Conservation (phyloP, 2,888 invertebrate genomes). For the Cheilosia urbana region DNA sequence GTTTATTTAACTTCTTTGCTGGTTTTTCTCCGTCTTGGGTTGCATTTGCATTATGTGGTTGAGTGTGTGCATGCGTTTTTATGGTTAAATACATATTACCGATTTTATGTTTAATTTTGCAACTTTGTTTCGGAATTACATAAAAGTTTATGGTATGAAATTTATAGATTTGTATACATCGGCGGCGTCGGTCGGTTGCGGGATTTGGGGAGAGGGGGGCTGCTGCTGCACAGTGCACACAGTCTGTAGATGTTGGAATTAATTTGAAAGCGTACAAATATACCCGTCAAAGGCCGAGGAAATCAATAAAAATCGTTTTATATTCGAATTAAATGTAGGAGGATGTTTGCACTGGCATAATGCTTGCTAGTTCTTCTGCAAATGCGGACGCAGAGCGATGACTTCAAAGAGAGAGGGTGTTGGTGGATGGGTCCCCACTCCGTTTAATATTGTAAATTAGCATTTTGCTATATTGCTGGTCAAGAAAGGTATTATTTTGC, state of each 20-base stretch:
- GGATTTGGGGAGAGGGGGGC: background rate
- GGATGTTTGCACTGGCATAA: constrained; percentile 39
- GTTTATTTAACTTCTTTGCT: constrained; percentile 62
- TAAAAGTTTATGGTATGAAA: constrained; percentile 74
- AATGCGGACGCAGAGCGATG: constrained; percentile 15
- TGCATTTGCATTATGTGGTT: constrained; percentile 71
- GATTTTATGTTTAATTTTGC: constrained; percentile 76
- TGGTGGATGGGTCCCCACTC: background rate
- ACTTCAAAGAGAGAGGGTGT: constrained; percentile 10
- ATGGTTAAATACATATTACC: constrained; percentile 75
- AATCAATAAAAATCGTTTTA: constrained; percentile 74
- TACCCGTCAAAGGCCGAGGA: constrained; percentile 61
- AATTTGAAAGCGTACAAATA: constrained; percentile 68
- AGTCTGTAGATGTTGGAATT: constrained; percentile 54
- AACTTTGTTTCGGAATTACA: constrained; percentile 74
- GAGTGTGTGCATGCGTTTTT: constrained; percentile 67
- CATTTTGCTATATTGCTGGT: constrained; percentile 11
- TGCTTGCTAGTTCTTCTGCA: constrained; percentile 11
- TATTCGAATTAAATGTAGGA: constrained; percentile 59
- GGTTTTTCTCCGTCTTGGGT: constrained; percentile 25
- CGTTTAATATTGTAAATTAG: constrained; percentile 16
- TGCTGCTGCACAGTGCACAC: background rate
- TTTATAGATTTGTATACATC: constrained; percentile 72
- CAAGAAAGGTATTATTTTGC: constrained; percentile 2
- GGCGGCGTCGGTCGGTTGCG: background rate